Evolutionary conservation across 2,888 invertebrate species (phyloP), one percentile per base, ranked within the genome.

Genomic region (Caenorhabditis wallacei): DNA sequence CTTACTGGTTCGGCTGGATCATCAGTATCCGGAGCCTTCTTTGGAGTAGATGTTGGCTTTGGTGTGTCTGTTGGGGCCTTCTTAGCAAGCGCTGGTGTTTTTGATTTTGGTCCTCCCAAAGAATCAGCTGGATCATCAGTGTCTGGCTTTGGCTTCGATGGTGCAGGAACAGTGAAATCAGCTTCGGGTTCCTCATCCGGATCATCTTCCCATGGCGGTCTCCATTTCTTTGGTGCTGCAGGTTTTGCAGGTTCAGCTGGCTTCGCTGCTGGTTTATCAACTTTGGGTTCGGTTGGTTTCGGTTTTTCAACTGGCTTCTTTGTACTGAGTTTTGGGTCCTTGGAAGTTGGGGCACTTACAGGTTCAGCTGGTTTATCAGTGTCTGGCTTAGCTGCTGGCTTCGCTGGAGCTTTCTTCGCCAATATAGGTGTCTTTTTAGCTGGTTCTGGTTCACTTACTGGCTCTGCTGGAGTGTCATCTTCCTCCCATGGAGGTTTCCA

Each of bases 401-500:
- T 71, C 0, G 46, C 24, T 22, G 70, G 48, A 13, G 70, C 75
- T 35, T 81, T 80, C 22, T 66, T 81, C 13, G 78, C 80, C 16
- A 80, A 48, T 11, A 51, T 56, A 11, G 84, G 84, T 10, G 76
- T 74, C 18, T 78, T 79, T 54, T 85, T 85, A 0, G n/a, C 74
- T 13, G 72, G 69, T 2, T 51, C 68, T 10, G 59, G 59, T 22
- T 53, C 51, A 1, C 46, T 66, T 5, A 80, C 64, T 20, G 51
- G 43, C 53, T 84, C 85, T 1, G 75, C 66, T 22, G 75, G 71
- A 24, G 26, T 54, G 37, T 82, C 82, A 22, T 82, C 80, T 16
- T 80, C 82, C 48, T 85, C 76, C 83, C 83, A 84, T 70, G 80
- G 80, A 2, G 83, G 80, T 18, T 71, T 80, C 83, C 83, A 84